A percentile compares a stretch with the other conserved stretches of the same genome.
Conservation (phyloP, 1,140 invertebrate species). For the Atta texana region DNA sequence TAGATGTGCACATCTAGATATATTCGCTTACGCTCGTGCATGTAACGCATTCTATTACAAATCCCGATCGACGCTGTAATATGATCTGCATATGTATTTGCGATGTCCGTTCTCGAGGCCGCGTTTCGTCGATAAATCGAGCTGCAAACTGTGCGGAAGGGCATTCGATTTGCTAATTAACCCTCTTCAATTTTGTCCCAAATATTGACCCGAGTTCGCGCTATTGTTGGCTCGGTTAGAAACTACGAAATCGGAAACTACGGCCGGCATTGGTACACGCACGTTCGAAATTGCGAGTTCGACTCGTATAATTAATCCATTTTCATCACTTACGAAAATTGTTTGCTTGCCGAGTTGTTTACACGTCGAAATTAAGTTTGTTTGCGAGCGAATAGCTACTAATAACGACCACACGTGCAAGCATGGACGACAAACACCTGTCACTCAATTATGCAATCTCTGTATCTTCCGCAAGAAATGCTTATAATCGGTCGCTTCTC, state of each 20-base stretch:
- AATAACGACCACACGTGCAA: conserved; percentile 5
- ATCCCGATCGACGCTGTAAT: conserved; percentile 59
- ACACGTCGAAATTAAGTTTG: conserved; percentile 39
- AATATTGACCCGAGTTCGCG: conserved; percentile 70
- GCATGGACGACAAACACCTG: conserved; percentile 1
- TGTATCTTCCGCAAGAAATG: conserved; percentile 25
- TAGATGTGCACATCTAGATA: not conserved
- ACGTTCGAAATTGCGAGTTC: conserved; percentile 6
- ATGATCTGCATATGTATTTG: conserved; percentile 66
- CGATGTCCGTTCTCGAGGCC: conserved; percentile 20
- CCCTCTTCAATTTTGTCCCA: conserved; percentile 75
- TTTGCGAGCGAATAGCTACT: conserved; percentile 17
- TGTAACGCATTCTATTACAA: conserved; percentile 68
- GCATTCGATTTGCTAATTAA: conserved; percentile 73
- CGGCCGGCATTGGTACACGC: not conserved
- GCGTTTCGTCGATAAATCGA: conserved; percentile 60
- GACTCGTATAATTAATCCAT: conserved; percentile 52
- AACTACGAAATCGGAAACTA: conserved; percentile 47
- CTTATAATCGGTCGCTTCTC: not conserved
- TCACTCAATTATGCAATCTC: conserved; percentile 19
- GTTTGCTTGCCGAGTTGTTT: conserved; percentile 36
- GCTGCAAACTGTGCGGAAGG: conserved; percentile 64
- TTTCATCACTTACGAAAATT: conserved; percentile 49
- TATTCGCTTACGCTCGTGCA: conserved; percentile 58
- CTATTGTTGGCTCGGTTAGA: conserved; percentile 55